Evolutionary conservation across 2,113 vertebrate genomes (phyloP).

Genomic region (Reinhardtius hippoglossoides): DNA sequence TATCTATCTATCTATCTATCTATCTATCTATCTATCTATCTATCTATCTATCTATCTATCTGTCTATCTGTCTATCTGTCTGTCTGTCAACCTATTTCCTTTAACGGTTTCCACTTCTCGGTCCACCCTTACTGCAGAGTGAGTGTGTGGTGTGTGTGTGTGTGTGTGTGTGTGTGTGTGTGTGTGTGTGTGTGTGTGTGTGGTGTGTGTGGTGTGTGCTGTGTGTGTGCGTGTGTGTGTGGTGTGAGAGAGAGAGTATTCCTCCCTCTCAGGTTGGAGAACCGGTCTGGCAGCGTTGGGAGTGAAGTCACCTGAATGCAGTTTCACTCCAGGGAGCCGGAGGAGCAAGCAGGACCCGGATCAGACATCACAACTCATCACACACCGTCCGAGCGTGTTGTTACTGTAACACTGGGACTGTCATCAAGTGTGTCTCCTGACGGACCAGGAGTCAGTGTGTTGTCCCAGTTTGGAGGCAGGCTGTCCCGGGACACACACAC

Average conservation of each 20-base stretch:
- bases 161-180: too few relatives aligned
- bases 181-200: slow-evolving; percentile 1
- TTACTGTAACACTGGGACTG: neutral
- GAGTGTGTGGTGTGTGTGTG: neutral
- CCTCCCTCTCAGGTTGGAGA: slow-evolving; percentile 30
- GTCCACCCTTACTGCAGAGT: neutral
- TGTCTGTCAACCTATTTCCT: too few relatives aligned
- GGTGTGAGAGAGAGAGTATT: slow-evolving; percentile 12
- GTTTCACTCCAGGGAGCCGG: slow-evolving; percentile 17
- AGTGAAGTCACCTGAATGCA: slow-evolving; percentile 60
- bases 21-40: too few relatives aligned
- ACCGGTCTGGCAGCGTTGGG: slow-evolving; percentile 69
- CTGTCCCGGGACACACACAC: slow-evolving; percentile 53
- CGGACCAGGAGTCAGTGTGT: slow-evolving; percentile 1
- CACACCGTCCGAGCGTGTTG: too few relatives aligned
- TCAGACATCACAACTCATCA: neutral
- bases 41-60: too few relatives aligned
- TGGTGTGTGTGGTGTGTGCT: neutral
- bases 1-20: too few relatives aligned
- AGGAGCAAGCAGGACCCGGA: neutral
- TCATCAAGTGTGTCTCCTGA: neutral
- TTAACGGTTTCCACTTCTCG: too few relatives aligned
- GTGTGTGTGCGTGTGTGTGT: neutral
- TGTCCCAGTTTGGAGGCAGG: slow-evolving; percentile 54
- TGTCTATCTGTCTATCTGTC: too few relatives aligned